Evolutionary conservation across 2,113 vertebrate species (phyloP), one percentile per base, ranked within the genome.

Genomic region (Nannobrachium achirus): DNA sequence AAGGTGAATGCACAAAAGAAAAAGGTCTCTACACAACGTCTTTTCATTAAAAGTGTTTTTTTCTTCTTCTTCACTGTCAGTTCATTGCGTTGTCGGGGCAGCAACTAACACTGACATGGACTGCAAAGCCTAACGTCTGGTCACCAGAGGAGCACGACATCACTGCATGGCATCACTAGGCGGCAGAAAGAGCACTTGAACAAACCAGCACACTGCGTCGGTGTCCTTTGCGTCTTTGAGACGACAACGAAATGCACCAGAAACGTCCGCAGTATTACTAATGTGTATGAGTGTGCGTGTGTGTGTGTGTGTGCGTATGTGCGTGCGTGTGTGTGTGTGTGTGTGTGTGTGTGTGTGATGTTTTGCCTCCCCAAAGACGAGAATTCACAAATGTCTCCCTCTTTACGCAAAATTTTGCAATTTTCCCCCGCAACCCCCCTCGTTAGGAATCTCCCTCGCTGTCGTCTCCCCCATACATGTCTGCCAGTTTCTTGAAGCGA

Each of bases 401-500:
- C 16, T 11, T 14, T 50, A 55, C 83, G 14, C 50, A 5, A 0
- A 33, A 1, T 33, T 78, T 39, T 19, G 39, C 41, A 14, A 1
- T 10, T 57, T 64, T 69, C 46, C 33, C 66, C 48, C 1, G 58
- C n/a, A n/a, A n/a, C n/a, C n/a, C 19, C 45, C 46, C 67, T 73
- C 19, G 87, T 95, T 95, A 98, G 75, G 95, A 96, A 89, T 97
- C 95, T 76, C 90, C 92, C 90, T 96, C 96, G 64, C 96, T 95
- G 90, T 96, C 96, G 66, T 91, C 93, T 6, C 93, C 86, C 0
- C 96, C 96, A 18, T 98, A 99, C 97, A 98, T 94, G 78, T 98
- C 97, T 0, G 97, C 96, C 51, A 99, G 93, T 90, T 97, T 99
- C 89, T 95, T 96, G 89, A 99, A 99, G 0, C 97, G 92, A 0